Evolutionary conservation across 2,113 vertebrate genomes (phyloP), one percentile per base, ranked within the genome.

Genomic region (Xyliphius kryptos): DNA sequence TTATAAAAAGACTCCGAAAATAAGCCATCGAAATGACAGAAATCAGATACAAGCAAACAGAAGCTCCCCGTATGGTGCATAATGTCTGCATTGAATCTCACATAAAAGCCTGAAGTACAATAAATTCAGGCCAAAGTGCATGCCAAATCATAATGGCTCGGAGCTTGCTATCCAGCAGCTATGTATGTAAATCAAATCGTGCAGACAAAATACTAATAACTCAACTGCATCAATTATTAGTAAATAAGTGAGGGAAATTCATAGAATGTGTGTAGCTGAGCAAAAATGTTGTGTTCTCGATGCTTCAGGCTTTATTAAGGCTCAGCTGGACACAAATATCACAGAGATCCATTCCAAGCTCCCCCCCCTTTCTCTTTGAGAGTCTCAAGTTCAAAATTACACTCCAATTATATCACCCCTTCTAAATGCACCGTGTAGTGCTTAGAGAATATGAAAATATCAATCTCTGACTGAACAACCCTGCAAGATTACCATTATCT

Each of bases 81-180:
- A 9, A 15, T 36, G 40, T 22, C 63, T 67, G 55, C 68, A 55
- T 47, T 48, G 17, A 50, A 63, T 70, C 60, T 46, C 53, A 51
- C 56, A 70, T 67, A 61, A 74, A 63, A 64, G 49, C 14, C 49
- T 48, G 46, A 64, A 61, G 64, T 61, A 57, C 64, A 59, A 70
- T 70, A 61, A 70, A 74, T 70, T 64, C 55, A 56, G 17, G 50
- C 63, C 59, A 56, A 60, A 70, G 66, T 55, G 63, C 56, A 60
- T 40, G 64, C 59, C 68, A 61, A 68, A 64, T 59, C 32, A 63
- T 60, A 59, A 72, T 63, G 37, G 36, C 36, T 26, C 40, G 1
- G 14, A 56, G 46, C 44, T 49, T 68, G n/a, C n/a, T n/a, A n/a
- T n/a, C n/a, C n/a, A n/a, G n/a, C n/a, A n/a, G n/a, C n/a, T n/a